Percentiles rank a stretch among this genome's conserved stretches.
Conservation (phyloP, 2,888 invertebrate genomes). For the Xestia rhomboidea region DNA sequence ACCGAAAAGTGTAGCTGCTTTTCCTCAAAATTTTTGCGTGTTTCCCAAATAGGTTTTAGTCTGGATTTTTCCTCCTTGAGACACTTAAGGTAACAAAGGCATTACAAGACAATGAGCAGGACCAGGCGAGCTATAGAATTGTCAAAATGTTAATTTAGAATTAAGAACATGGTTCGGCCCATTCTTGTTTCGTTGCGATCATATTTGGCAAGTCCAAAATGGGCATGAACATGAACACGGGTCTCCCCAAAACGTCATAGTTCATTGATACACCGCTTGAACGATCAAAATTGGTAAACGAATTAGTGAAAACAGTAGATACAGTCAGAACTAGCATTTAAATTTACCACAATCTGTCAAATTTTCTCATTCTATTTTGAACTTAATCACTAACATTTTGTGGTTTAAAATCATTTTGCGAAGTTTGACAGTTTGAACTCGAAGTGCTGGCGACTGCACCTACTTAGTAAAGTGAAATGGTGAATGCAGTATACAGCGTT, state of each 20-base stretch:
- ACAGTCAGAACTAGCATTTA: background rate
- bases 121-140: constrained; percentile 7
- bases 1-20: background rate
- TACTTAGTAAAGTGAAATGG: too few species aligned
- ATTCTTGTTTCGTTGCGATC: background rate
- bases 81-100: constrained; percentile 26
- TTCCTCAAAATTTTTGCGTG: background rate
- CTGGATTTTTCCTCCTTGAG: constrained; percentile 22
- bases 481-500: too few species aligned
- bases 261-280: background rate
- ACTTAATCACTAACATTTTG: too few species aligned
- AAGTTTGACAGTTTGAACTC: too few species aligned
- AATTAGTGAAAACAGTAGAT: background rate
- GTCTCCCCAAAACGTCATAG: background rate
- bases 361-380: too few species aligned
- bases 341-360: too few species aligned
- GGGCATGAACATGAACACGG: background rate
- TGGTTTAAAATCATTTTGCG: too few species aligned
- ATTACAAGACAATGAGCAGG: constrained; percentile 32
- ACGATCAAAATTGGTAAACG: background rate
- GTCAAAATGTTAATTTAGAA: constrained; percentile 19
- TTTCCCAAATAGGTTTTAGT: background rate
- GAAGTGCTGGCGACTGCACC: too few species aligned
- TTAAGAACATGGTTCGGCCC: constrained; percentile 20
- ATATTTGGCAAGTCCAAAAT: constrained; percentile 9